Percentiles rank a stretch among this genome's conserved stretches.
phyloP scores from a whole-genome alignment of 2,888 invertebrate species.

The Hirtodrosophila cameraria region DNA sequence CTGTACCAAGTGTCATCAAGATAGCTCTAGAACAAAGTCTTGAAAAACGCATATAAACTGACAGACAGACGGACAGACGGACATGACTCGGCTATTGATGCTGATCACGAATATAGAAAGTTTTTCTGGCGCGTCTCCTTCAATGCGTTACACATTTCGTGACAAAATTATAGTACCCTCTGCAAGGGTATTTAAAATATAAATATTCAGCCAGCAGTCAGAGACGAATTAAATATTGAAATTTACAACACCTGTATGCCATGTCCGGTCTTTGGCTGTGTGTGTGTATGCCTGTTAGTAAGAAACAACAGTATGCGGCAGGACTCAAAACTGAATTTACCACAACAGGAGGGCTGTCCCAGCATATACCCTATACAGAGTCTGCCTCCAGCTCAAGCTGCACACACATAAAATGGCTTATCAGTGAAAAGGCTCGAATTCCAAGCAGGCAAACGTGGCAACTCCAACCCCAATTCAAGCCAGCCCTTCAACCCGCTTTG shows the following conservation, averaged over 20 bases:
- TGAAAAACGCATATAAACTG: too few species aligned
- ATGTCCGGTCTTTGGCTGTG: constrained; percentile 10
- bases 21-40: too few species aligned
- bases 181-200: too few species aligned
- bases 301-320: constrained; percentile 61
- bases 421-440: constrained; percentile 67
- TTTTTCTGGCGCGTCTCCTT: too few species aligned
- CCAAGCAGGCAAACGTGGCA: constrained; percentile 54
- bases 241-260: constrained; percentile 22
- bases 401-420: constrained; percentile 68
- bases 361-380: not conserved
- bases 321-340: constrained; percentile 71
- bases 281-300: constrained; percentile 7
- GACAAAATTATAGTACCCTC: too few species aligned
- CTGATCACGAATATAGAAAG: too few species aligned
- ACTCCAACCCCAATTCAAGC: constrained; percentile 8
- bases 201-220: constrained; percentile 4
- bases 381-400: constrained; percentile 13
- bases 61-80: too few species aligned
- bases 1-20: too few species aligned
- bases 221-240: constrained; percentile 48
- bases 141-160: too few species aligned
- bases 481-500: not conserved
- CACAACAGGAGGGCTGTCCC: constrained; percentile 39
- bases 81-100: too few species aligned